Percentiles rank a stretch among this genome's conserved stretches.
Evolutionary conservation across 2,888 invertebrate genomes (phyloP).

Genomic region (Leucozona laternaria): DNA sequence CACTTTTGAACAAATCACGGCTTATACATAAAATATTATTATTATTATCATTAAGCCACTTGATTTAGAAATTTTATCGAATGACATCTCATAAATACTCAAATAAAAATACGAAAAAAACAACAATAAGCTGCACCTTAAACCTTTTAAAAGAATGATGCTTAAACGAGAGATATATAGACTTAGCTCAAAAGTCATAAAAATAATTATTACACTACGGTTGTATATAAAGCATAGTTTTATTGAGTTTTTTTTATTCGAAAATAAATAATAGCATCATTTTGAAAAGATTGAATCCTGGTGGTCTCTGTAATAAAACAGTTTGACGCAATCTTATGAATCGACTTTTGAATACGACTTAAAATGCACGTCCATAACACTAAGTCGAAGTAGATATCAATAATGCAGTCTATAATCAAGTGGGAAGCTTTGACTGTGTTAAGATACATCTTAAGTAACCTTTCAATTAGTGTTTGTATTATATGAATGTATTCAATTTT

Average conservation of each 20-base stretch:
- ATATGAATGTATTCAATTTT: not conserved
- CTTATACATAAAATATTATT: too few relatives aligned
- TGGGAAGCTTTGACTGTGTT: not conserved
- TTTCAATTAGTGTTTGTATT: not conserved
- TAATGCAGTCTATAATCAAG: not conserved
- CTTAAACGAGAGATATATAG: too few relatives aligned
- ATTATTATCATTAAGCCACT: not conserved
- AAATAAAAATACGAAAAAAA: not conserved
- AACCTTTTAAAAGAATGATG: not conserved
- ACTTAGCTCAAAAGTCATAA: not conserved
- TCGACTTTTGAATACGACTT: not conserved
- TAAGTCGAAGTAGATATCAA: not conserved
- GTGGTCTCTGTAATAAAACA: conserved; percentile 16
- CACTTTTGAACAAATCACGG: too few relatives aligned
- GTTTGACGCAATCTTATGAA: conserved; percentile 2
- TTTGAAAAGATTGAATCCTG: not conserved
- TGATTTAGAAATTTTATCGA: not conserved
- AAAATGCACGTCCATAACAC: not conserved
- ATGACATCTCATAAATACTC: not conserved
- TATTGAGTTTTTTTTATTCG: conserved; percentile 16
- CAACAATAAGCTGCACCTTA: not conserved
- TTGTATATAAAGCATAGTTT: not conserved
- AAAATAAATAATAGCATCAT: conserved; percentile 22
- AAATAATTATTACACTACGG: not conserved
- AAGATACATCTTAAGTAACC: not conserved